Conservation (phyloP, 2,888 invertebrate genomes). For the Yponomeuta sedellus region DNA sequence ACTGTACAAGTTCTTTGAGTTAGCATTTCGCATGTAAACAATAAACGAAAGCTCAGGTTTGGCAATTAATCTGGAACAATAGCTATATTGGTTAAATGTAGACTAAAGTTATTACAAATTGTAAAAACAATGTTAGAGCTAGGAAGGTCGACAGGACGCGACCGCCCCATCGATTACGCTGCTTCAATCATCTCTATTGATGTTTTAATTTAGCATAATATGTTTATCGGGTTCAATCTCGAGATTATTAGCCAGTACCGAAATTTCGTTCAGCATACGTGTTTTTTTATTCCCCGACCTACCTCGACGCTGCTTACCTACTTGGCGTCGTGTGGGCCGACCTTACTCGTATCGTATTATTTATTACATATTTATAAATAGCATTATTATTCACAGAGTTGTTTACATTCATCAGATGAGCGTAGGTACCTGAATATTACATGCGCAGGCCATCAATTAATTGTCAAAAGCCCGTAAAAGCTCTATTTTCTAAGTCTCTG, state of each 20-base stretch:
- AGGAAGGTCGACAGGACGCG: constrained; percentile 29
- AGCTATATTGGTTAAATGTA: neutral
- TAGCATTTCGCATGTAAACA: neutral
- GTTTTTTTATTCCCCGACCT: constrained; percentile 56
- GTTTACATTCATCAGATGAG: constrained; percentile 25
- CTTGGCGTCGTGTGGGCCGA: constrained; percentile 41
- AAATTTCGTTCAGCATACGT: constrained; percentile 23
- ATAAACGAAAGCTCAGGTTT: constrained; percentile 9
- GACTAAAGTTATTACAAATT: neutral
- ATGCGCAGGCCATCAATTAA: too few relatives aligned
- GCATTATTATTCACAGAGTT: constrained; percentile 41
- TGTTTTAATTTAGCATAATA: constrained; percentile 36
- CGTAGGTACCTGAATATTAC: too few relatives aligned
- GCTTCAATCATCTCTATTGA: constrained; percentile 41
- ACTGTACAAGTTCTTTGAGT: neutral
- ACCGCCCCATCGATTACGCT: constrained; percentile 26
- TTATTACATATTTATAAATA: constrained; percentile 59
- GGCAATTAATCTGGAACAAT: neutral
- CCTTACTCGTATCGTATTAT: constrained; percentile 48
- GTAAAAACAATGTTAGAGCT: constrained; percentile 38
- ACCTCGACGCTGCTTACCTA: constrained; percentile 45
- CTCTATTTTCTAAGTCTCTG: too few relatives aligned
- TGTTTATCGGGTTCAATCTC: constrained; percentile 19
- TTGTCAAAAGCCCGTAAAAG: too few relatives aligned
- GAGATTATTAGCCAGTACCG: constrained; percentile 29